Percentiles rank a stretch among this genome's conserved stretches.
Conservation (phyloP, 2,797 vertebrate genomes). For the Chromobotia macracanthus region DNA sequence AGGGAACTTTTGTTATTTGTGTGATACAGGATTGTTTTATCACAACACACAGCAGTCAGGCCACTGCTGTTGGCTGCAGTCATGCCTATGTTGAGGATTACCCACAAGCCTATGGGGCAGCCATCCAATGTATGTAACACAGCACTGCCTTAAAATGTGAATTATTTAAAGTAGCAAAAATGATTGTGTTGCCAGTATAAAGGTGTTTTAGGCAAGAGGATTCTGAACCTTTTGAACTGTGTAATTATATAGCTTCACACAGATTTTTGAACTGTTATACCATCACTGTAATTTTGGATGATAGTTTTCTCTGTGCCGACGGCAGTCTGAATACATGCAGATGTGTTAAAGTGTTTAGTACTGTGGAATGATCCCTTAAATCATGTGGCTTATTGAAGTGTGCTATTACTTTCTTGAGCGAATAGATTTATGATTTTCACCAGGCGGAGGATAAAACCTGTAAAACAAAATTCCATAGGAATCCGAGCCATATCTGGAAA, state of each 20-base stretch:
- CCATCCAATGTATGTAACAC: too few species aligned
- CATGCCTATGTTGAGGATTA: too few species aligned
- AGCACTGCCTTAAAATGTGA: slow-evolving; percentile 29
- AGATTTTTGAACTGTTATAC: not conserved
- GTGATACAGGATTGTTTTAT: too few species aligned
- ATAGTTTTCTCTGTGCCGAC: not conserved
- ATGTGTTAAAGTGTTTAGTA: slow-evolving; percentile 12
- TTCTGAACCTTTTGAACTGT: not conserved
- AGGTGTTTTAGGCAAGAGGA: slow-evolving; percentile 10
- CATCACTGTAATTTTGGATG: slow-evolving; percentile 6
- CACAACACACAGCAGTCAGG: too few species aligned
- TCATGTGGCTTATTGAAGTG: not conserved
- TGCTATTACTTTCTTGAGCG: too few species aligned
- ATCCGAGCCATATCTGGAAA: too few species aligned
- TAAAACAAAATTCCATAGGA: too few species aligned
- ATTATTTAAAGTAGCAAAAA: slow-evolving; percentile 9
- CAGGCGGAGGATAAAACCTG: too few species aligned
- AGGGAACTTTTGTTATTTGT: too few species aligned
- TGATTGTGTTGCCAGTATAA: slow-evolving; percentile 26
- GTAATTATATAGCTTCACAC: not conserved
- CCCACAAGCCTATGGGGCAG: too few species aligned
- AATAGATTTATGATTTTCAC: too few species aligned
- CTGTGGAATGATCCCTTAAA: not conserved
- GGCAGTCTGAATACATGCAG: slow-evolving; percentile 3
- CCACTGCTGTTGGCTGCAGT: too few species aligned